These are phyloP conservation scores for Xylophagus ater DNA, from an alignment of 2,888 invertebrate genomes.

Conservation along the genomic window DNA sequence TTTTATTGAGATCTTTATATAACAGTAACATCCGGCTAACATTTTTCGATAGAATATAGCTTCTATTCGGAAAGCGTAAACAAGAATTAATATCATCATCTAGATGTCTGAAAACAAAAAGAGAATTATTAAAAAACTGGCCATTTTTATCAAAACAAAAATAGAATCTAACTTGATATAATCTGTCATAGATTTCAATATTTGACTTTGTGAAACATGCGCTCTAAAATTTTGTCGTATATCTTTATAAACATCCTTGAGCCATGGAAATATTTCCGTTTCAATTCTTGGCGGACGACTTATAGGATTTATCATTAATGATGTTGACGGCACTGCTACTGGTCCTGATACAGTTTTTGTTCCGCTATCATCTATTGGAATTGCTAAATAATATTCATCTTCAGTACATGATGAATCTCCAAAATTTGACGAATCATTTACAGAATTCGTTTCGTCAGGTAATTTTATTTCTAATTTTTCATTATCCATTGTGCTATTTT, in stretches of 20 bases:
- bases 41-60: constrained; percentile 8
- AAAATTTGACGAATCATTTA: no score
- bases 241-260: neutral
- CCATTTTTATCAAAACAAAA: neutral
- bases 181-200: neutral
- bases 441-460: no score
- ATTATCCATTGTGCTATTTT: no score
- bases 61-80: constrained; percentile 6
- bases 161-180: neutral
- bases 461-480: no score
- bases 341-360: no score
- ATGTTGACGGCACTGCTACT: no score
- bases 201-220: neutral
- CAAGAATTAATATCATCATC: constrained; percentile 1
- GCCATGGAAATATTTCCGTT: constrained; percentile 2
- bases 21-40: constrained; percentile 5
- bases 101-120: constrained; percentile 1
- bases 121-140: neutral
- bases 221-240: neutral
- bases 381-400: no score
- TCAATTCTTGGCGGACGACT: no score
- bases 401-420: no score
- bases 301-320: no score
- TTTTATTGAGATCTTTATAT: constrained; percentile 5
- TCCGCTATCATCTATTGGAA: no score